Evolutionary conservation across 1,140 invertebrate genomes (phyloP).

Genomic region (Carposina sasakii): DNA sequence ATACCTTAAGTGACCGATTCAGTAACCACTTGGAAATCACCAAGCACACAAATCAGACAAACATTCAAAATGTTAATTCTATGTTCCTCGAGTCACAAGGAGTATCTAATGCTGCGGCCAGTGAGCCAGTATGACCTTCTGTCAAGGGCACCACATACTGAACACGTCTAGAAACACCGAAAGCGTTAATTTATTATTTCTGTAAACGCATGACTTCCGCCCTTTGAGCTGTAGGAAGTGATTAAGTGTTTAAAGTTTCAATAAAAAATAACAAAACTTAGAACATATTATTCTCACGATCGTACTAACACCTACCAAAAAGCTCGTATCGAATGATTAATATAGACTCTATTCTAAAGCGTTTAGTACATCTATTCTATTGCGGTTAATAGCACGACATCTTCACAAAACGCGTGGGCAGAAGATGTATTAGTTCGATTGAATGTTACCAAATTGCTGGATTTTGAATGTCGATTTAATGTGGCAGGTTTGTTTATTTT

Average conservation of each 20-base stretch:
- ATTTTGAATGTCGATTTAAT: conserved; percentile 26
- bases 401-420: conserved; percentile 14
- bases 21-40: conserved; percentile 48
- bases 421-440: conserved; percentile 4
- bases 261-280: conserved; percentile 63
- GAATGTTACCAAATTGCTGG: background rate
- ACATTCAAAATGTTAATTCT: conserved; percentile 44
- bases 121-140: conserved; percentile 57
- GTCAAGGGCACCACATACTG: conserved; percentile 41
- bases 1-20: conserved; percentile 40
- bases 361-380: too few relatives aligned
- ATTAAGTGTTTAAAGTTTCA: conserved; percentile 58
- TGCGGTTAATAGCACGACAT: too few relatives aligned
- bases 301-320: conserved; percentile 38
- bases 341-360: conserved; percentile 21
- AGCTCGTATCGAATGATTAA: conserved; percentile 35
- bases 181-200: conserved; percentile 65
- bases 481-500: conserved; percentile 33
- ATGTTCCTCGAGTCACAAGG: conserved; percentile 40
- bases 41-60: conserved; percentile 43
- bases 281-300: conserved; percentile 56
- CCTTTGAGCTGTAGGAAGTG: conserved; percentile 65
- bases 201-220: conserved; percentile 66
- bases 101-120: conserved; percentile 32
- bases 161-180: conserved; percentile 50